Conservation (phyloP, 1,140 invertebrate genomes). For the Drosophila virilis region DNA sequence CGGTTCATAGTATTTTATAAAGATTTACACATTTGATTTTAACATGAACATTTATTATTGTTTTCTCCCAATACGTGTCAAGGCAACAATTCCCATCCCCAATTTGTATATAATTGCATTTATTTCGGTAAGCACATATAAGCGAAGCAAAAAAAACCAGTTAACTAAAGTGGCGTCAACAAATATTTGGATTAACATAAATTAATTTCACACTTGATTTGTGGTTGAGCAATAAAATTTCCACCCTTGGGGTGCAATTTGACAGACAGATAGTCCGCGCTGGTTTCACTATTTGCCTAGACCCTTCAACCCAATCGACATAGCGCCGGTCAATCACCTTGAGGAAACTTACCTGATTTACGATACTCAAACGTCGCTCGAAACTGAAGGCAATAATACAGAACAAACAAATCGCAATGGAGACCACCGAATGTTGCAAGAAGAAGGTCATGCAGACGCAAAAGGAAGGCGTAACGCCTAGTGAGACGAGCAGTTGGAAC, state of each 20-base stretch:
- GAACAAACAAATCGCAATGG: constrained; percentile 75
- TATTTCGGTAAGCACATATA: not conserved
- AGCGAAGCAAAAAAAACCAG: not conserved
- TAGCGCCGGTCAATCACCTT: not conserved
- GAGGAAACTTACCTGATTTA: constrained; percentile 70
- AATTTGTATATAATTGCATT: not conserved
- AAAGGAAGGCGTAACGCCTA: constrained; percentile 70
- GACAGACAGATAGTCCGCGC: constrained; percentile 19
- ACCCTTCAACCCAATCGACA: not conserved
- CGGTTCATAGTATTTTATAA: no score
- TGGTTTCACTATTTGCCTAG: not conserved
- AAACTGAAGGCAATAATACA: constrained; percentile 76
- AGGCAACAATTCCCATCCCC: not conserved
- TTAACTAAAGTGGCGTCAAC: not conserved
- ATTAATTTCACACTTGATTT: constrained; percentile 54
- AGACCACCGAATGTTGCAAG: constrained; percentile 73
- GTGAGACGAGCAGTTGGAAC: constrained; percentile 63
- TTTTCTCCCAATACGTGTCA: not conserved
- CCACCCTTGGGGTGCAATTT: not conserved
- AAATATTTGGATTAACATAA: constrained; percentile 47
- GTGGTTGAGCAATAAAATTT: constrained; percentile 10
- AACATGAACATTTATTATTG: no score
- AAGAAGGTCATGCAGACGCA: constrained; percentile 78
- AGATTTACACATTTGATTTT: no score
- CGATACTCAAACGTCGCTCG: constrained; percentile 66